These are phyloP conservation scores for Amyelois transitella DNA, from an alignment of 1,140 invertebrate species.

Conservation along the genomic window DNA sequence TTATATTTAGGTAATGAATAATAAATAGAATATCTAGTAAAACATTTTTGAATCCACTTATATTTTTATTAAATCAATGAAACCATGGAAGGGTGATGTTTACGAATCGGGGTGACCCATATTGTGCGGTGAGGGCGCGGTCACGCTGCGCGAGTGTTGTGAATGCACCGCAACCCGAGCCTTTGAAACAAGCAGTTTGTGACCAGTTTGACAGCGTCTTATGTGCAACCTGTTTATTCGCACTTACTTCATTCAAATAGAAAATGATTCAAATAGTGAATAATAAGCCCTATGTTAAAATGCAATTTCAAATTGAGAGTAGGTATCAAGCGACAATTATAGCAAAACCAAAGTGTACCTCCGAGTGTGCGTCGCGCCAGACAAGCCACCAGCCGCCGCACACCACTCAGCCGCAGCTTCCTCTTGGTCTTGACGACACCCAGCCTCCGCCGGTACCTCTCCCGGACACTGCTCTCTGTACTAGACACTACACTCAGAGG, in stretches of 20 bases:
- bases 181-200: neutral
- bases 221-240: neutral
- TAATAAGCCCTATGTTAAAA: no score
- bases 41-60: no score
- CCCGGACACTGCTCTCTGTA: neutral
- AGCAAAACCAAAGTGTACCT: conserved; percentile 25
- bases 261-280: no score
- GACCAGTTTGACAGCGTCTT: neutral
- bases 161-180: neutral
- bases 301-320: neutral
- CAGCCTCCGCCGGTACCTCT: conserved; percentile 9
- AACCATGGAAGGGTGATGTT: neutral
- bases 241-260: no score
- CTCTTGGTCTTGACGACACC: conserved; percentile 6
- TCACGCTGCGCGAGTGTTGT: neutral
- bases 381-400: conserved; percentile 35
- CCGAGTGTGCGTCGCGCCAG: conserved; percentile 35
- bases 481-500: neutral
- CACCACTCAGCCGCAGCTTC: conserved; percentile 18
- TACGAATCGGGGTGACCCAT: neutral
- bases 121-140: neutral
- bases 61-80: neutral
- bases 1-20: no score
- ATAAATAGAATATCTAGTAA: no score
- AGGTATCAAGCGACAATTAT: neutral